Percentiles rank a stretch among this genome's conserved stretches.
phyloP scores from a whole-genome alignment of 2,888 invertebrate genomes.

The Spodoptera exigua region DNA sequence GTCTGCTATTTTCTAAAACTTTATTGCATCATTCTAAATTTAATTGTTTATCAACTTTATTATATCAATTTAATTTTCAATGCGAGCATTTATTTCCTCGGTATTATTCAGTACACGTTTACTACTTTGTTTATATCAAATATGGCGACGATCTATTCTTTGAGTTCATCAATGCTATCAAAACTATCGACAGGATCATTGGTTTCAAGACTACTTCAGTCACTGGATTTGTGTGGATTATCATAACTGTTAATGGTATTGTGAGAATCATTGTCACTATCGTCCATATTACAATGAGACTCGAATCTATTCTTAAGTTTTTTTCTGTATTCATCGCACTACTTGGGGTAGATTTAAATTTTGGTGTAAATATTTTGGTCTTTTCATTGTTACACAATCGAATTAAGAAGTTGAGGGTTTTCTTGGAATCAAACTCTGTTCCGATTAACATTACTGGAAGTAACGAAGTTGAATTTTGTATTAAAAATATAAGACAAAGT shows the following conservation, averaged over 20 bases:
- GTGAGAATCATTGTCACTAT: neutral
- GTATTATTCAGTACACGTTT: neutral
- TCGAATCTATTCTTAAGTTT: neutral
- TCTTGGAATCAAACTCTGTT: conserved; percentile 11
- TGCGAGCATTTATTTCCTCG: no score
- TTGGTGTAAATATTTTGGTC: neutral
- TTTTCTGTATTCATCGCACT: neutral
- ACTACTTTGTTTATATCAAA: neutral
- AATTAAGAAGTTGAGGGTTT: conserved; percentile 14
- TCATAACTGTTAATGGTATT: neutral
- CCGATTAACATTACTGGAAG: conserved; percentile 26
- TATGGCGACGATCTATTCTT: neutral
- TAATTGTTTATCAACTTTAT: neutral
- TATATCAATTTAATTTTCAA: neutral
- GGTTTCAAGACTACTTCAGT: neutral
- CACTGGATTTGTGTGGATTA: neutral
- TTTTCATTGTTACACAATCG: conserved; percentile 21
- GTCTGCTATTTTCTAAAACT: neutral
- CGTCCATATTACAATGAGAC: neutral
- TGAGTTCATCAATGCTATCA: neutral
- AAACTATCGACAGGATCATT: conserved; percentile 1
- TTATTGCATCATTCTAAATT: neutral
- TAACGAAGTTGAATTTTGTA: neutral
- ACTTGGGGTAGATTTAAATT: neutral
- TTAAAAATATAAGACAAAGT: conserved; percentile 19